A percentile compares a stretch with the other conserved stretches of the same genome.
These are phyloP conservation scores for Philaethria dido DNA, from an alignment of 2,888 invertebrate genomes.

Conservation along the genomic window DNA sequence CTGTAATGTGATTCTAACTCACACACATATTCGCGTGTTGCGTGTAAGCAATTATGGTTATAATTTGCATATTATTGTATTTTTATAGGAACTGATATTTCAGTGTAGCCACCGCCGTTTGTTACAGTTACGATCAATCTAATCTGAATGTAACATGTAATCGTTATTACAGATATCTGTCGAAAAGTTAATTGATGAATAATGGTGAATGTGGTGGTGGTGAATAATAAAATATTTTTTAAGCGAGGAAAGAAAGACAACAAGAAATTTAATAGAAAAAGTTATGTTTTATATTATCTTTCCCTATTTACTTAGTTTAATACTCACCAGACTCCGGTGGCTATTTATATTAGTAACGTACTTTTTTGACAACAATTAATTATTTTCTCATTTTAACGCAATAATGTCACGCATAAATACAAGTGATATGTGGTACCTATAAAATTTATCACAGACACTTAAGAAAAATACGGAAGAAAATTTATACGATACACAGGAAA, in stretches of 20 bases:
- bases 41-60: no score
- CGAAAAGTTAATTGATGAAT: background rate
- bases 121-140: conserved; percentile 35
- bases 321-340: no score
- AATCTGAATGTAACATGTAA: conserved; percentile 27
- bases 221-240: no score
- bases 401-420: no score
- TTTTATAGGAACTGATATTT: conserved; percentile 24
- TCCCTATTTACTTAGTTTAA: no score
- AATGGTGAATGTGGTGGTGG: no score
- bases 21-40: background rate
- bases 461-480: conserved; percentile 24
- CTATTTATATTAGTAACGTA: no score
- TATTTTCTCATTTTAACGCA: no score
- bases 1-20: conserved; percentile 2
- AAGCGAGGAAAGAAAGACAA: no score
- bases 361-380: no score
- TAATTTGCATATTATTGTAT: conserved; percentile 33
- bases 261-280: no score
- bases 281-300: no score
- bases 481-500: conserved; percentile 25
- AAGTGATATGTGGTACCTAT: background rate
- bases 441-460: conserved; percentile 34
- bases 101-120: conserved; percentile 10
- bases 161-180: conserved; percentile 1